Base-by-base conservation (phyloP, 2,113 vertebrate genomes). In the Pipa parva region DNA sequence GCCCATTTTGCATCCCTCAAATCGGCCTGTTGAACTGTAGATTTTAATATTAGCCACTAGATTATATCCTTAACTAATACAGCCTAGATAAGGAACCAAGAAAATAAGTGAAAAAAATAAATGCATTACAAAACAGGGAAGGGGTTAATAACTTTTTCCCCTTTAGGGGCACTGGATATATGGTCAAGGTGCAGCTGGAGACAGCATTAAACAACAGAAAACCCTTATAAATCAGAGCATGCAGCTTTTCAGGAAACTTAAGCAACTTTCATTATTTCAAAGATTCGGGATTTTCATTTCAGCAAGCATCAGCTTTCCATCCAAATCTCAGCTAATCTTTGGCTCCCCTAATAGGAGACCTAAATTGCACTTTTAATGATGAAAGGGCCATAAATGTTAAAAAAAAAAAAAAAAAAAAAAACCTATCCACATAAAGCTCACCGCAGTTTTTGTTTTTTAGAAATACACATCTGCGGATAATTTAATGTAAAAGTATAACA, bases 301-400 rank as follows among this genome's bases (percentile, higher is more conserved):
- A 68, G 52, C 27, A 33, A 4, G 5, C 9, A 74, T 71, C 8
- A 28, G 45, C 71, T 70, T 49, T 26, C 72, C 68, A 39, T 15
- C 1, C 7, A 69, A 59, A 65, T 72, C 4, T 54, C 63, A 72
- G 7, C 10, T 42, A 13, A 75, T 73, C 22, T 57, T 72, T 71
- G 45, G 72, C 60, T 15, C 59, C 5, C 18, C 50, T 60, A 62
- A 56, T 70, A 17, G 28, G 64, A 74, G 11, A 13, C 5, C 31
- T 42, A 48, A 8, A 18, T 71, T 65, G 36, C n/a, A 71, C 66
- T 60, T 64, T 77, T 42, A 70, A 71, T 50, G 60, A 71, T 39
- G 56, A 70, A 70, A 70, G 66, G n/a, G 66, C 66, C 57, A 61
- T 70, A 72, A 6, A 36, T 71, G 21, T 51, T 26, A n/a, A 74